These are phyloP conservation scores for Conus betulinus DNA, from an alignment of 1,140 invertebrate genomes.

Conservation along the genomic window DNA sequence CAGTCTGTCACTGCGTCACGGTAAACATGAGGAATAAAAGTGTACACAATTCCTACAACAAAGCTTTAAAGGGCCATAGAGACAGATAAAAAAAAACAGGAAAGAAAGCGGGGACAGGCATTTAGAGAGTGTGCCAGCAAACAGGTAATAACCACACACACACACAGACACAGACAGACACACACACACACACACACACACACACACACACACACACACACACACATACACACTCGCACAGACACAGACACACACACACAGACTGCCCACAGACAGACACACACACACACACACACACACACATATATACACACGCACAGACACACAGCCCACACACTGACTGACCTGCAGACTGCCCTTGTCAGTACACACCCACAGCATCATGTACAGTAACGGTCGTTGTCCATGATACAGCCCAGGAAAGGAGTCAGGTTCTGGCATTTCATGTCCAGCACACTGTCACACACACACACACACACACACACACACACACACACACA, in stretches of 20 bases:
- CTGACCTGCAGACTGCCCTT: slow-evolving; percentile 88
- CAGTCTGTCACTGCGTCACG: too few relatives aligned
- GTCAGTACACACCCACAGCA: slow-evolving; percentile 96
- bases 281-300: too few relatives aligned
- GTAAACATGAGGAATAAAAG: background rate
- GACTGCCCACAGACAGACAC: too few relatives aligned
- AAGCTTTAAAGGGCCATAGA: background rate
- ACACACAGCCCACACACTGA: too few relatives aligned
- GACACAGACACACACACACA: too few relatives aligned
- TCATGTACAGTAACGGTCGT: slow-evolving; percentile 83
- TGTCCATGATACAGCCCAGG: slow-evolving; percentile 95
- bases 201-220: too few relatives aligned
- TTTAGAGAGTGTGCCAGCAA: background rate
- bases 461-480: slow-evolving; percentile 16
- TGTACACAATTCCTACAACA: background rate
- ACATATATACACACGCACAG: too few relatives aligned
- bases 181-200: too few relatives aligned
- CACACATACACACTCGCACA: too few relatives aligned
- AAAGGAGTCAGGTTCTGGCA: slow-evolving; percentile 96
- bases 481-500: background rate
- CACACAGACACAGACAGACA: too few relatives aligned
- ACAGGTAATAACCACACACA: background rate
- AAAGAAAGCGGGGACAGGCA: background rate
- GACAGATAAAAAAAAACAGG: background rate
- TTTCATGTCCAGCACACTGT: slow-evolving; percentile 78